Evolutionary conservation across 2,797 vertebrate genomes (phyloP).

Genomic region (Taenioides sp.): DNA sequence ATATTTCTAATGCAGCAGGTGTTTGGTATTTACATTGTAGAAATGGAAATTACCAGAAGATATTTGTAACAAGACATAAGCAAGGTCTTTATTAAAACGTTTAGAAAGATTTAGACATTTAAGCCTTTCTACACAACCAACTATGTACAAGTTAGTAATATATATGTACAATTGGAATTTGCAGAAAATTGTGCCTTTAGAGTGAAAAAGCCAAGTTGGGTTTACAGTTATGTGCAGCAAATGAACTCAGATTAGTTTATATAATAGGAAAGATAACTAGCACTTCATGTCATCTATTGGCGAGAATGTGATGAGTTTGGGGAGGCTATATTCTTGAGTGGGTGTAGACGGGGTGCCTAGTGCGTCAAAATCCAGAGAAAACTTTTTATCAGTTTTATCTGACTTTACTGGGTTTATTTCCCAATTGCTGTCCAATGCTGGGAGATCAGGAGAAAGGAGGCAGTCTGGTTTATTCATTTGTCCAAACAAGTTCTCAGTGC

Average conservation of each 20-base stretch:
- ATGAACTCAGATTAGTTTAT: background rate
- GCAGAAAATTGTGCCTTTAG: background rate
- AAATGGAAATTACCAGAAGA: too few relatives aligned
- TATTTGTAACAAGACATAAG: background rate
- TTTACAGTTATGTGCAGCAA: background rate
- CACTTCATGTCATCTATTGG: conserved; percentile 73
- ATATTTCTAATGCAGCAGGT: conserved; percentile 23
- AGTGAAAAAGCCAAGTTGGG: background rate
- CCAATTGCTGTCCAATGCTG: conserved; percentile 37
- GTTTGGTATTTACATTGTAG: background rate
- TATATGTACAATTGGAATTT: background rate
- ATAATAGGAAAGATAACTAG: background rate
- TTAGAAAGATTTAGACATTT: background rate
- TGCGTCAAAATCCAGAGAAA: conserved; percentile 75
- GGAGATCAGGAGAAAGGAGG: background rate
- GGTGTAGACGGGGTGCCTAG: conserved; percentile 56
- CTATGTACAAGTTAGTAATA: background rate
- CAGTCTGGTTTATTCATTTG: conserved; percentile 19
- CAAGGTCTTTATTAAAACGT: background rate
- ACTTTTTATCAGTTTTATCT: conserved; percentile 48
- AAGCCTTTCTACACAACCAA: background rate
- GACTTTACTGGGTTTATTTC: conserved; percentile 17
- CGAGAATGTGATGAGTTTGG: conserved; percentile 74
- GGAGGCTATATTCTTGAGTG: conserved; percentile 61
- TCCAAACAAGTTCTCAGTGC: conserved; percentile 22